These are phyloP conservation scores for Epinephelus awoara DNA, from an alignment of 2,797 vertebrate genomes.

Conservation along the genomic window DNA sequence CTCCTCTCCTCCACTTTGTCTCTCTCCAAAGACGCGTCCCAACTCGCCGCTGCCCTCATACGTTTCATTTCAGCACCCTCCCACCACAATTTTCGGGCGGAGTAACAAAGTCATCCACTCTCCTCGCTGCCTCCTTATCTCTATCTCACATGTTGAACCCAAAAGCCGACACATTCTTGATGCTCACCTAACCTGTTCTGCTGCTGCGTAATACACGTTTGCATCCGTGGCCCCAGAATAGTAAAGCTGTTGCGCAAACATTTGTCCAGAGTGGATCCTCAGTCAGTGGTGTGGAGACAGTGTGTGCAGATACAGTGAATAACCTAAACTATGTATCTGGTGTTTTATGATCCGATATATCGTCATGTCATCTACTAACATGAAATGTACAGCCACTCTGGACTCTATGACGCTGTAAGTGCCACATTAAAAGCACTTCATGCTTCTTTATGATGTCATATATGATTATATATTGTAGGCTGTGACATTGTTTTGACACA, in stretches of 20 bases:
- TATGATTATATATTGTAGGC: neutral
- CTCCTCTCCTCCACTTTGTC: conserved; percentile 24
- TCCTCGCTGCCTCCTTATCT: conserved; percentile 29
- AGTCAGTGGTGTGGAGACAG: neutral
- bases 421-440: neutral
- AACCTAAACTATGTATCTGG: neutral
- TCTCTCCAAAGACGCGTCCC: conserved; percentile 67
- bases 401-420: too few species aligned
- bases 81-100: conserved; percentile 72
- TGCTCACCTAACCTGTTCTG: conserved; percentile 52
- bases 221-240: neutral
- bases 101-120: conserved; percentile 60
- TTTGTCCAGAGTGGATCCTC: neutral
- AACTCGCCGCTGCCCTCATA: conserved; percentile 59
- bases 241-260: conserved; percentile 31
- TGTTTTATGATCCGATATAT: neutral
- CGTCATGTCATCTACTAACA: neutral
- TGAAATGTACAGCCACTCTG: too few species aligned
- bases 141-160: neutral
- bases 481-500: neutral
- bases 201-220: conserved; percentile 42
- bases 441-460: neutral
- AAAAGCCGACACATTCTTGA: neutral
- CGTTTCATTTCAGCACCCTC: conserved; percentile 60
- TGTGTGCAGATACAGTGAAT: neutral